Evolutionary conservation across 2,888 invertebrate species (phyloP).

Genomic region (Harpalus rubripes): DNA sequence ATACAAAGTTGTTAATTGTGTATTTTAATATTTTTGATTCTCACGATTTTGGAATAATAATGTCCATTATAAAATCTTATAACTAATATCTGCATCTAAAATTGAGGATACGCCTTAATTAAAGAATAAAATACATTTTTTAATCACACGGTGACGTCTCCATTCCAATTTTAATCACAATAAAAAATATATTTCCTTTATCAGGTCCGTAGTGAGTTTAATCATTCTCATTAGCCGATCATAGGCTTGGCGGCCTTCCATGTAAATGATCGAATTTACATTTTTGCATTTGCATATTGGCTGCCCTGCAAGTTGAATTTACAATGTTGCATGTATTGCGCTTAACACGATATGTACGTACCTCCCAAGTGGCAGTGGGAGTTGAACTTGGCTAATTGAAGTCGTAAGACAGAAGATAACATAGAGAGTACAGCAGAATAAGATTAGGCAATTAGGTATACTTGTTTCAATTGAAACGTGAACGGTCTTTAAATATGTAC

Average conservation of each 20-base stretch:
- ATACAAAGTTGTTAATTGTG: not conserved
- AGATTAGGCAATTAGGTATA: not conserved
- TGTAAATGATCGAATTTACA: slow-evolving; percentile 18
- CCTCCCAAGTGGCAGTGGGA: not conserved
- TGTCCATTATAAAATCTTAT: not conserved
- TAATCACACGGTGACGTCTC: slow-evolving; percentile 5
- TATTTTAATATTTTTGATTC: not conserved
- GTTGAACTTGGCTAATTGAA: not conserved
- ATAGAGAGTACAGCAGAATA: not conserved
- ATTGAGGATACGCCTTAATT: slow-evolving; percentile 1
- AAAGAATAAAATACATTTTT: slow-evolving; percentile 6
- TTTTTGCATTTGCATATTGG: slow-evolving; percentile 23
- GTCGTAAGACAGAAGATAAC: not conserved
- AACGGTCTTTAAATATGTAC: no score
- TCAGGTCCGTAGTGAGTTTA: not conserved
- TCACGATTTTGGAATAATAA: not conserved
- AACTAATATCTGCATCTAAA: not conserved
- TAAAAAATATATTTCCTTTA: slow-evolving; percentile 9
- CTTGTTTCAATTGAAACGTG: no score
- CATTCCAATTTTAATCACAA: not conserved
- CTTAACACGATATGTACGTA: not conserved
- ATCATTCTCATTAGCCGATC: slow-evolving; percentile 5
- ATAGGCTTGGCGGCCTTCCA: slow-evolving; percentile 7
- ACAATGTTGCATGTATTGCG: slow-evolving; percentile 15
- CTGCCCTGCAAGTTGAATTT: not conserved